Conservation (phyloP, 2,888 invertebrate species). For the Epistrophe grossulariae region DNA sequence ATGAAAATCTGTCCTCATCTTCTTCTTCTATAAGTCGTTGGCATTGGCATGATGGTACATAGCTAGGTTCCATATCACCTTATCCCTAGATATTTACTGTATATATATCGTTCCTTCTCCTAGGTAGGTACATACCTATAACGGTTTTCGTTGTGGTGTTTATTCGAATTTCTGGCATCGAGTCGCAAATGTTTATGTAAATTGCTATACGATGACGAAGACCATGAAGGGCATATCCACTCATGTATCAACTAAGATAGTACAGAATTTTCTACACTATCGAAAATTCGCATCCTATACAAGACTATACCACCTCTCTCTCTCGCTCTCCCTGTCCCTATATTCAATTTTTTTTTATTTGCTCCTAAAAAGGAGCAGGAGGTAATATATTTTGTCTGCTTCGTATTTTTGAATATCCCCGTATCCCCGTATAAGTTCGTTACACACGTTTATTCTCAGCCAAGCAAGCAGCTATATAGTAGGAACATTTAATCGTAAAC, state of each 20-base stretch:
- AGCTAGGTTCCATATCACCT: not conserved
- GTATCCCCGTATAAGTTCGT: constrained; percentile 12
- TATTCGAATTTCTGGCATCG: constrained; percentile 59
- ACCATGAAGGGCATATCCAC: constrained; percentile 38
- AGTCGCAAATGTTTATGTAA: constrained; percentile 71
- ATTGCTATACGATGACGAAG: constrained; percentile 38
- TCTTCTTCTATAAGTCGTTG: constrained; percentile 28
- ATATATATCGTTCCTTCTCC: not conserved
- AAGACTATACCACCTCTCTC: too few relatives aligned
- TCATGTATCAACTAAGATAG: constrained; percentile 56
- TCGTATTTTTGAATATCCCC: constrained; percentile 18
- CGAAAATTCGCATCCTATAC: constrained; percentile 24
- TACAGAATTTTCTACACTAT: constrained; percentile 37
- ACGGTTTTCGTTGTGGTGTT: constrained; percentile 56
- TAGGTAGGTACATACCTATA: not conserved
- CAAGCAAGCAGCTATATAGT: constrained; percentile 11
- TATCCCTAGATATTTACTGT: not conserved
- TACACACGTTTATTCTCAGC: constrained; percentile 17
- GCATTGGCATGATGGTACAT: not conserved
- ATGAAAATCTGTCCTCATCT: constrained; percentile 59
- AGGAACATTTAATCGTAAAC: constrained; percentile 31
- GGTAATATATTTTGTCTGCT: constrained; percentile 32
- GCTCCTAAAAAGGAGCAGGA: not conserved
- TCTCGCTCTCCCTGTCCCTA: not conserved
- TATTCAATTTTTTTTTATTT: not conserved